Evolutionary conservation across 2,888 invertebrate genomes (phyloP), one percentile per base, ranked within the genome.

Genomic region (Ischnus inquisitorius): DNA sequence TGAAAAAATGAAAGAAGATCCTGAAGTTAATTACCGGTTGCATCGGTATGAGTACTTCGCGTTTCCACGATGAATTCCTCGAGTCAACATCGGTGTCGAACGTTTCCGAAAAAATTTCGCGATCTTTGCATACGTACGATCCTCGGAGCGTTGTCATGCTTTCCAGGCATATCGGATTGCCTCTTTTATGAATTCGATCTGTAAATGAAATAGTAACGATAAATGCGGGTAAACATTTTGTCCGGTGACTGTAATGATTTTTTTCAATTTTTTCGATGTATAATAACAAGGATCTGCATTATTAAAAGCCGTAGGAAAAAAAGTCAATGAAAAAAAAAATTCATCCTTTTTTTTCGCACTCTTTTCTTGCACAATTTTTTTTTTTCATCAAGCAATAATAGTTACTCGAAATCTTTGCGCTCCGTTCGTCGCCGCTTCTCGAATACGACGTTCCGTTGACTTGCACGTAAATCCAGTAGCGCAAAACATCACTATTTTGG

Each of bases 391-490:
- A 34, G 14, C 12, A 57, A 62, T 48, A 90, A 89, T 88, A 95
- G 16, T 72, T 72, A 72, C 72, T 72, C 4, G n/a, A 95, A 93
- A 83, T 87, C 87, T 1, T 95, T 94, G 34, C 89, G 93, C 90
- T 92, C 95, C 41, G 1, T 85, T 90, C 34, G 19, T 60, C 14
- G 41, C 80, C 80, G 25, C 41, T 10, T 62, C 39, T 76, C 67
- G 94, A 85, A 90, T 95, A 94, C 22, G 95, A 94, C n/a, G 92
- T 89, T 12, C 93, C 92, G 54, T 95, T 92, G 6, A 94, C 91
- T 60, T 96, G 95, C 0, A 95, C 95, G 87, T 95, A 95, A 0
- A 95, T 94, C 94, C 96, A 96, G 87, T 96, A 95, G 86, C 95
- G 92, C 46, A 97, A 92, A 12, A 94, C 92, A 89, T 96, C 96